Evolutionary conservation across 64 coral and sea anemone genomes (phyloP), one percentile per base, ranked within the genome.

Genomic region (Montipora efflorescens): DNA sequence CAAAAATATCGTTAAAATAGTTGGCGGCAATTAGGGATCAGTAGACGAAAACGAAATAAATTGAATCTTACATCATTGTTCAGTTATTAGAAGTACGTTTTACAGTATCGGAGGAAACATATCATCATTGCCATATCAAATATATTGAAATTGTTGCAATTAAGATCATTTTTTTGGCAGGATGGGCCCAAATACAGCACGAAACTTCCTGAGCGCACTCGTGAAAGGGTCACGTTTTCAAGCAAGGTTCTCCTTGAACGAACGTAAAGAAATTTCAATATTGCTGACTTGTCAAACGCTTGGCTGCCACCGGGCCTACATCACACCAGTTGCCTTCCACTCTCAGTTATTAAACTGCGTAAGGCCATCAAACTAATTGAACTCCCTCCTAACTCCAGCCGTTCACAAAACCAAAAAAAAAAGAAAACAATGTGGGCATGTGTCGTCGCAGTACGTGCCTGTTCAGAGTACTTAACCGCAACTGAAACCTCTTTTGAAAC

Each of bases 1-100:
- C 14, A 64, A 12, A 64, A 64, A 64, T 14, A 16, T 19, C 5
- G 52, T 14, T 15, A 7, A 64, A 64, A 64, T 12, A 14, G 4
- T 64, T 7, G 13, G 4, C 0, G 14, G 61, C 14, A 64, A 64
- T 16, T 64, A 14, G 61, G 11, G 8, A 16, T 12, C 61, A 4
- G 14, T 11, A 64, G 61, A 15, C 11, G 0, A 71, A 71, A 7
- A 68, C 64, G 14, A 21, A 71, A 71, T 23, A 23, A 5, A 71
- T 71, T 5, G 5, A 71, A 71, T 71, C 68, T 71, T 71, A 23
- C 68, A 71, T 71, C 68, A 67, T 67, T 67, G 68, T 71, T 71
- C 20, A 21, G 68, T 23, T 23, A 22, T 71, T 18, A 71, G 5
- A 64, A 2, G 11, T 15, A 14, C 61, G 61, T 12, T 64, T 64